Percentiles rank a stretch among this genome's conserved stretches.
phyloP scores from a whole-genome alignment of 2,888 invertebrate species.

The Oxyscelio sp. region DNA sequence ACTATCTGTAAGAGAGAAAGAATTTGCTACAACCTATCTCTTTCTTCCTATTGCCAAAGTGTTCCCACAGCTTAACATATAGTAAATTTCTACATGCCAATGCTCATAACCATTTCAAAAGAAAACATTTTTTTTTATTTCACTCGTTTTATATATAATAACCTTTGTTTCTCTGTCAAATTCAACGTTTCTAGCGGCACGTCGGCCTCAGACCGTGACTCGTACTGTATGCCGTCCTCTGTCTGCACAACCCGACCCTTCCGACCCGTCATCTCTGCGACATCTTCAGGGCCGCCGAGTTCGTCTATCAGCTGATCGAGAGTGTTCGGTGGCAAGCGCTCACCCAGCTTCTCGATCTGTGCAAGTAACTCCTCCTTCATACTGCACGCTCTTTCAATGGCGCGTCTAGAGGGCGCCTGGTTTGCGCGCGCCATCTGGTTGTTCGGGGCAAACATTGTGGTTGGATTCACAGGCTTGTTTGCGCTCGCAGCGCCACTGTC shows the following conservation, averaged over 20 bases:
- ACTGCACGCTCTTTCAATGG: conserved; percentile 95
- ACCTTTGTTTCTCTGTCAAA: conserved; percentile 94
- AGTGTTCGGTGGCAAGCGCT: conserved; percentile 97
- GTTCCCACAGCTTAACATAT: too few relatives aligned
- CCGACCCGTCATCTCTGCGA: conserved; percentile 99
- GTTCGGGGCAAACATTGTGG: not conserved
- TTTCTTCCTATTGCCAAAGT: too few relatives aligned
- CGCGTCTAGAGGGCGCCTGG: conserved; percentile 92
- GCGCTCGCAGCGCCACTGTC: conserved; percentile 69
- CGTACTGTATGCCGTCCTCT: conserved; percentile 98
- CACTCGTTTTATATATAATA: too few relatives aligned
- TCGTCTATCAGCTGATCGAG: conserved; percentile 99
- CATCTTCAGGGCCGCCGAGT: conserved; percentile 98
- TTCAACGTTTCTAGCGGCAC: conserved; percentile 99
- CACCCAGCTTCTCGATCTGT: conserved; percentile 95
- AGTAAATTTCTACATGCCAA: too few relatives aligned
- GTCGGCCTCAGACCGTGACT: conserved; percentile 97
- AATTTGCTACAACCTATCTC: too few relatives aligned
- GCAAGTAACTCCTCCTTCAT: conserved; percentile 97
- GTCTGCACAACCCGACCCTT: conserved; percentile 97
- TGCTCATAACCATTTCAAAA: too few relatives aligned
- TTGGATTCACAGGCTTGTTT: conserved; percentile 12
- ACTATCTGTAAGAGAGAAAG: too few relatives aligned
- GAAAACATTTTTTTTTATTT: too few relatives aligned
- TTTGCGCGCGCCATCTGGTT: conserved; percentile 84